Conservation (phyloP, 2,888 invertebrate genomes). For the Chironomus tentans region DNA sequence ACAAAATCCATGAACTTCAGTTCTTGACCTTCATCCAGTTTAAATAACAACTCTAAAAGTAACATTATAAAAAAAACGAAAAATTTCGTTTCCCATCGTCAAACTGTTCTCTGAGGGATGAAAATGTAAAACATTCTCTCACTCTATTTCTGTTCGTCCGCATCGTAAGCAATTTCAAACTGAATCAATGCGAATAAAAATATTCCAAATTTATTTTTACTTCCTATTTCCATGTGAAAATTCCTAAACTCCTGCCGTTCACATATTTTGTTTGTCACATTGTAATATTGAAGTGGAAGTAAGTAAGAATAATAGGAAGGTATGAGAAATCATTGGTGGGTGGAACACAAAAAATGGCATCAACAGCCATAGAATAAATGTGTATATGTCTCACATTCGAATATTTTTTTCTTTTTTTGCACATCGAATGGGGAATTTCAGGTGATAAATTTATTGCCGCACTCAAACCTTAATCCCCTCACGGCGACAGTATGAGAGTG, state of each 20-base stretch:
- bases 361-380: not conserved
- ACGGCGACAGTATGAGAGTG: not conserved
- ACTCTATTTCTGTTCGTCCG: too few species aligned
- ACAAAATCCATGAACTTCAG: too few species aligned
- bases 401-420: not conserved
- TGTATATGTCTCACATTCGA: not conserved
- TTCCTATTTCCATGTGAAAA: too few species aligned
- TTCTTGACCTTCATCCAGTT: too few species aligned
- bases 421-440: conserved; percentile 20
- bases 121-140: not conserved
- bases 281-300: conserved; percentile 11
- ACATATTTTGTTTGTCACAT: conserved; percentile 13
- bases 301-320: not conserved
- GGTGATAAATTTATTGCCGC: conserved; percentile 26
- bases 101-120: not conserved
- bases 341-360: not conserved
- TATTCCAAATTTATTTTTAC: too few species aligned
- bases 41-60: too few species aligned
- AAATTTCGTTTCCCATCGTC: not conserved
- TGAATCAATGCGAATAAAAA: too few species aligned
- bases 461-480: conserved; percentile 6
- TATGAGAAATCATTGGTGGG: not conserved
- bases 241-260: too few species aligned
- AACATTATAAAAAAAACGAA: not conserved
- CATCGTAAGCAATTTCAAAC: too few species aligned